Percentiles rank a stretch among this genome's conserved stretches.
phyloP scores from a whole-genome alignment of 2,888 invertebrate species.

The Horisme vitalbata region DNA sequence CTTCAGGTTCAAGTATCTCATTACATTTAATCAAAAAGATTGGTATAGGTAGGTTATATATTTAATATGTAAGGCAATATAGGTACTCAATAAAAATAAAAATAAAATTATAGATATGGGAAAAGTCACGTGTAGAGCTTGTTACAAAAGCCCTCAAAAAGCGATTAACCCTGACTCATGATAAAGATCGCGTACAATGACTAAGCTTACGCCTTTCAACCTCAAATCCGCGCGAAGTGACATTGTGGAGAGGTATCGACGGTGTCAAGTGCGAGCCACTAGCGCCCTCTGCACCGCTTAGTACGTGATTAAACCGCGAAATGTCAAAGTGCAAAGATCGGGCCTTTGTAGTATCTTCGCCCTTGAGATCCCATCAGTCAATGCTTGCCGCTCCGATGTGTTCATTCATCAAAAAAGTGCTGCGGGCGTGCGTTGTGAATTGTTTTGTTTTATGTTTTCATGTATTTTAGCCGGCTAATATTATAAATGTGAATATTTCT shows the following conservation, averaged over 20 bases:
- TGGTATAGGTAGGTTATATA: no score
- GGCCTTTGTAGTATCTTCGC: slow-evolving; percentile 56
- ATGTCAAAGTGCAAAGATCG: slow-evolving; percentile 83
- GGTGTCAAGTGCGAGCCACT: slow-evolving; percentile 69
- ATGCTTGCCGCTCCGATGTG: slow-evolving; percentile 57
- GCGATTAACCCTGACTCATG: slow-evolving; percentile 30
- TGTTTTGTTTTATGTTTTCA: slow-evolving; percentile 35
- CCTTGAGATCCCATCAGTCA: slow-evolving; percentile 58
- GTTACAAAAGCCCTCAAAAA: slow-evolving; percentile 13
- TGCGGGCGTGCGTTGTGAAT: slow-evolving; percentile 45
- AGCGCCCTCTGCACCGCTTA: slow-evolving; percentile 58
- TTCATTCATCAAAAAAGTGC: slow-evolving; percentile 74
- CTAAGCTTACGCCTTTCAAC: slow-evolving; percentile 28
- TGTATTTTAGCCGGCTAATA: no score
- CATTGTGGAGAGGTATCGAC: slow-evolving; percentile 65
- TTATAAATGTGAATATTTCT: no score
- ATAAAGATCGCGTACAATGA: slow-evolving; percentile 45
- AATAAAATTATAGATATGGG: no score
- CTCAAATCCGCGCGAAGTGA: slow-evolving; percentile 56
- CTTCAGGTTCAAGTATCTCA: no score
- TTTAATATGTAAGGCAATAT: no score
- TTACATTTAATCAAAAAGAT: no score
- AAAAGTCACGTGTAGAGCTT: no score
- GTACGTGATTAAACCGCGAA: slow-evolving; percentile 81
- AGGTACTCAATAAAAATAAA: no score